Evolutionary conservation across 2,113 vertebrate genomes (phyloP).

Genomic region (Triplophysa tibetana): DNA sequence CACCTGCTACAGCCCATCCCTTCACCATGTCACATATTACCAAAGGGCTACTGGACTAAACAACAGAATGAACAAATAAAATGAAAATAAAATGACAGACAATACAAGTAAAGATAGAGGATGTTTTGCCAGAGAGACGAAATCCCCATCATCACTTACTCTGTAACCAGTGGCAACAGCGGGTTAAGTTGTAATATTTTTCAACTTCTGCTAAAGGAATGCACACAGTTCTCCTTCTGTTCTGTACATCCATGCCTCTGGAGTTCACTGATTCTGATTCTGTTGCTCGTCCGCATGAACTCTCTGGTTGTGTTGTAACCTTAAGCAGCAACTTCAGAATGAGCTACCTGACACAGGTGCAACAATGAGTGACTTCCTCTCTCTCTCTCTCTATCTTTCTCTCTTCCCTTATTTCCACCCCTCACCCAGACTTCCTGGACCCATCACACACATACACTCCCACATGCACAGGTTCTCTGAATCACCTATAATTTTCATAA

Average conservation of each 20-base stretch:
- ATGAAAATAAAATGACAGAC: background rate
- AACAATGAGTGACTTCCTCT: slow-evolving; percentile 40
- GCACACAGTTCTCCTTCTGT: slow-evolving; percentile 48
- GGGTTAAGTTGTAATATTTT: slow-evolving; percentile 66
- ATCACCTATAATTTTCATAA: slow-evolving; percentile 8
- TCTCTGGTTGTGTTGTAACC: background rate
- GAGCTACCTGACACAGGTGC: slow-evolving; percentile 51
- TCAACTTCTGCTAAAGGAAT: slow-evolving; percentile 71
- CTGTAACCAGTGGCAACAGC: slow-evolving; percentile 67
- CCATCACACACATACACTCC: slow-evolving; percentile 20
- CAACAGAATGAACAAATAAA: background rate
- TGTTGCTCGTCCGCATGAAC: background rate
- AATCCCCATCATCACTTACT: slow-evolving; percentile 61
- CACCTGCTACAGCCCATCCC: background rate
- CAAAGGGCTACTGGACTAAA: background rate
- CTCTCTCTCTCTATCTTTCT: slow-evolving; percentile 18
- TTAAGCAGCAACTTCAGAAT: slow-evolving; percentile 17
- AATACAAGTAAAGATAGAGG: background rate
- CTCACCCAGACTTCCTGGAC: slow-evolving; percentile 35
- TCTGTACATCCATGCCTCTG: slow-evolving; percentile 30
- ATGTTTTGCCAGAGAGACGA: background rate
- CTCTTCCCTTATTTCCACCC: slow-evolving; percentile 26
- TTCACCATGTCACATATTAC: background rate
- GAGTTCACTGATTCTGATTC: background rate
- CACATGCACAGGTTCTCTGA: slow-evolving; percentile 61